Evolutionary conservation across 2,888 invertebrate genomes (phyloP), one percentile per base, ranked within the genome.

Genomic region (Dicyrtoma fusca): DNA sequence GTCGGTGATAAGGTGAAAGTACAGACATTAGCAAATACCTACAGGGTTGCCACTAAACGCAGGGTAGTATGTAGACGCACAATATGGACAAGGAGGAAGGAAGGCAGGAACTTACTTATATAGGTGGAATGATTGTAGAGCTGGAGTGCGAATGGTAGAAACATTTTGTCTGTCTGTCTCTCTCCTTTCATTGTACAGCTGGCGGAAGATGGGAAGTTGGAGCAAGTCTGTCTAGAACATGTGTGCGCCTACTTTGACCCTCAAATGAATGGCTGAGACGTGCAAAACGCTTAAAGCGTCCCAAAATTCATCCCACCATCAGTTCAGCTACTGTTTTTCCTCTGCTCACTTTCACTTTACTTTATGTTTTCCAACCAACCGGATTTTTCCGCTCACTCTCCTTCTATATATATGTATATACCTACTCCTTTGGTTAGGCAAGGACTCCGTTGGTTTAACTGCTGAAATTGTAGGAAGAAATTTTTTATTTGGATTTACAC

Each of bases 231-330:
- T 53, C 65, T 19, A 51, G 65, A 65, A 65, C 65, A 65, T 65
- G 65, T 65, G 65, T 65, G 63, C 25, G 53, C 65, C 53, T 51
- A 53, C 49, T 64, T 64, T 62, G 62, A 62, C 62, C 62, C 62
- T 61, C 51, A 65, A 51, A 65, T 65, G 65, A 53, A 65, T 65
- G 65, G 65, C 42, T 65, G 51, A 65, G 65, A 65, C 65, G 65
- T 65, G 65, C 65, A 53, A 34, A 65, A 26, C 11, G 53, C 51
- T 53, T 19, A 17, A 21, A 65, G 25, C 53, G 13, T 14, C 25
- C 51, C 26, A 65, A 65, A 65, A 47, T 64, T 64, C 64, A 64
- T 47, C 64, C 47, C n/a, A 61, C 55, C 61, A 61, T 61, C 61
- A 45, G 63, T 51, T 17, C 17, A 65, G n/a, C 53, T 53, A 64